A percentile compares a stretch with the other conserved stretches of the same genome.
Conservation (phyloP, 2,888 invertebrate genomes). For the Neoitamus cyanurus region DNA sequence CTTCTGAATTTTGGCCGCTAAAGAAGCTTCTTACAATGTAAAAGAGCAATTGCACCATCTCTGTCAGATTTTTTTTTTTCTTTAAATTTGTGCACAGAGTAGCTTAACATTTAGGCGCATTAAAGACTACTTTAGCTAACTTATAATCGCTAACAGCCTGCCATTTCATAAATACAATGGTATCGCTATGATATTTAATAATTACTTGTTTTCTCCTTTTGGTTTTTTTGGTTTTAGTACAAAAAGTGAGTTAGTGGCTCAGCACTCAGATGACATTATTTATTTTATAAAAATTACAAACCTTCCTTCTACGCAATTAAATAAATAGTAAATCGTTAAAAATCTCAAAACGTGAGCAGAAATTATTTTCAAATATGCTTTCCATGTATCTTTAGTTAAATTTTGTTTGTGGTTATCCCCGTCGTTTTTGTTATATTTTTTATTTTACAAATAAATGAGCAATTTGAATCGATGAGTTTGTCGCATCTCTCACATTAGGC, state of each 20-base stretch:
- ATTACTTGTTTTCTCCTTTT: slow-evolving; percentile 25
- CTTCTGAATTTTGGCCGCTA: not conserved
- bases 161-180: slow-evolving; percentile 18
- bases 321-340: slow-evolving; percentile 21
- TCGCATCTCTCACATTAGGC: slow-evolving; percentile 29
- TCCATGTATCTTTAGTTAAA: not conserved
- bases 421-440: not conserved
- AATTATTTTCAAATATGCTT: not conserved
- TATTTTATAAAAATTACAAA: slow-evolving; percentile 45
- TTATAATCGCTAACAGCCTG: slow-evolving; percentile 43
- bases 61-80: not conserved
- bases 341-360: slow-evolving; percentile 37
- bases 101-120: slow-evolving; percentile 37
- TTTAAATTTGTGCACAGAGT: slow-evolving; percentile 32
- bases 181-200: slow-evolving; percentile 15
- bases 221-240: slow-evolving; percentile 43
- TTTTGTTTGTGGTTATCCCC: not conserved
- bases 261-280: slow-evolving; percentile 23
- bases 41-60: slow-evolving; percentile 18
- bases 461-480: not conserved
- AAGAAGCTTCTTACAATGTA: not conserved
- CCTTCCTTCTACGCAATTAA: slow-evolving; percentile 11
- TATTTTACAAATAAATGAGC: slow-evolving; percentile 1
- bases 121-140: slow-evolving; percentile 28
- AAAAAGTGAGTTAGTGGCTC: slow-evolving; percentile 31